Evolutionary conservation across 2,888 invertebrate species (phyloP), one percentile per base, ranked within the genome.

Genomic region (Drosophila flavopinicola): DNA sequence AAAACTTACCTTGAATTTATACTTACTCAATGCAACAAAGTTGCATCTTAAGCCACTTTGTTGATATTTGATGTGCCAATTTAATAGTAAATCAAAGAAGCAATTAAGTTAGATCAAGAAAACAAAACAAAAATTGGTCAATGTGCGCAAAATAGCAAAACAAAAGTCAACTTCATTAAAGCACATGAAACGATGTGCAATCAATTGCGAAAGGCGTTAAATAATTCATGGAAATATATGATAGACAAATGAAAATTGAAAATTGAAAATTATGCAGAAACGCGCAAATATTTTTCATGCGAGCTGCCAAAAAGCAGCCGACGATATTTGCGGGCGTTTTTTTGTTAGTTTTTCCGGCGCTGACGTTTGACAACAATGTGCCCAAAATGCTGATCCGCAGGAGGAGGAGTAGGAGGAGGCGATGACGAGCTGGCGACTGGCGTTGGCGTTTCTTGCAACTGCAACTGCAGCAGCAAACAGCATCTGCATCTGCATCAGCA

Each of bases 371-470:
- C 59, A 61, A 61, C 51, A 61, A 41, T 20, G 60, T 61, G 32
- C 49, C 49, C 60, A 49, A 60, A 60, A 60, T 15, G 37, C 59
- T 59, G 10, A 29, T 2, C 35, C 13, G 23, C 37, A 30, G 35
- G 1, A 13, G 11, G 27, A 29, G 13, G 29, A 24, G 35, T 23
- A 27, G 58, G 45, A 24, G 59, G 35, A 13, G 61, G 32, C 39
- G 60, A 27, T 49, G 60, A 60, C 39, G 39, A 39, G 6, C 29
- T 38, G 47, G 27, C 47, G 13, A 35, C 25, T 47, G 58, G 74
- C 66, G 75, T 75, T 75, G 77, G 75, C 77, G 77, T 68, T 57
- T 35, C 27, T 11, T 44, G 44, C 44, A 44, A 44, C 29, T 29
- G 42, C 42, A 17, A 38, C 38, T 11, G 38, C 37, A 37, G 27